Base-by-base conservation (phyloP, 1,140 invertebrate species). In the Caerostris darwini region DNA sequence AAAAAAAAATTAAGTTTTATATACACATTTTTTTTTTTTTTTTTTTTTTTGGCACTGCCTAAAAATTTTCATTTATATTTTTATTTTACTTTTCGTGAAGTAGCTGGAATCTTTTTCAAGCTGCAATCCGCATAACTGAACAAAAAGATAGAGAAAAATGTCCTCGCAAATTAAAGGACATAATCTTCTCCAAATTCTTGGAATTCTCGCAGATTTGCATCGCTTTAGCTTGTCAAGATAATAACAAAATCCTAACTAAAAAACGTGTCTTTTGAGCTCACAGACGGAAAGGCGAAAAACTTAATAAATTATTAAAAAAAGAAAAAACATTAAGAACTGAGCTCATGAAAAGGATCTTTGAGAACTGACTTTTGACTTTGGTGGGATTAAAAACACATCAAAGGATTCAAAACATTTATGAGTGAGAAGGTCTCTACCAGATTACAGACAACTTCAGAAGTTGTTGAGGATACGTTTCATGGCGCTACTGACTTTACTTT, bases 351-450 rank as follows among this genome's bases (percentile, higher is more conserved):
- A 12, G 10, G 10, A 53, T 77, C 34, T 50, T 34, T 53, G 34
- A 53, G 53, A 77, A 12, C 34, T 77, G 8, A n/a, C 14, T 10
- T 77, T 77, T 77, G 34, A 77, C 71, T 77, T 77, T 12, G 34
- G 8, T 12, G 14, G 71, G 71, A 77, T 77, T 77, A 77, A 77
- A 77, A 77, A 77, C 34, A 53, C 8, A 77, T 77, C 71, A 77
- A 77, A 77, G 71, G 71, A 77, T 77, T 77, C 53, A 12, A 12
- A 14, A 10, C 19, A 77, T 50, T 8, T 10, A 77, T 19, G 10
- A 3, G 34, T 5, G 14, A 50, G 71, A 10, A 19, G 50, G 14
- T 3, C 7, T 71, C 19, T 34, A 12, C 19, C 10, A 77, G 8
- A 50, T 77, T 77, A 77, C 53, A 8, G 10, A 14, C 19, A 77